Base-by-base conservation (phyloP, 2,888 invertebrate genomes). In the Netelia inedita region DNA sequence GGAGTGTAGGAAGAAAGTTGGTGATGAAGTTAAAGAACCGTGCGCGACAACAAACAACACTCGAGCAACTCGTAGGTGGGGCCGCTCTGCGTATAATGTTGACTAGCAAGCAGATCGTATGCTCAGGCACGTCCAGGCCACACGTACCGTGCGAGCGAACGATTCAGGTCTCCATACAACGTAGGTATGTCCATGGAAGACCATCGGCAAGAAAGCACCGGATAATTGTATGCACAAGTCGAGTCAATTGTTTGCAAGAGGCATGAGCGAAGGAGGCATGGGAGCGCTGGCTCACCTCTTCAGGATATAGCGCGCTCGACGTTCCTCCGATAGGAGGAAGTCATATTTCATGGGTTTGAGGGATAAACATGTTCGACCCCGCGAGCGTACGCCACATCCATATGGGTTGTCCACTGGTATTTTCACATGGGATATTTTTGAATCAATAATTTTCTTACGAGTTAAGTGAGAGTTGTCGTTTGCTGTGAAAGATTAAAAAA, bases 51-150 rank as follows among this genome's bases (percentile, higher is more conserved):
- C 65, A 85, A 79, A 75, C 71, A 71, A 68, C 46, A 76, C 85
- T 61, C 61, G 79, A 79, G 46, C 53, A 71, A 75, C 73, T 72
- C 79, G 21, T 41, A 71, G 75, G 66, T 65, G 55, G 79, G 53
- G 65, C 46, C 53, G 28, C 16, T 16, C 72, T 72, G 75, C 71
- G 82, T 85, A 82, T 79, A 82, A 85, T 82, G 75, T 75, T 59
- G 82, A 79, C 82, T 85, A 92, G 91, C 92, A 91, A 91, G 93
- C 93, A 91, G 90, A 93, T 93, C 93, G 92, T 91, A 92, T 92
- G 93, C 92, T 85, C 85, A 91, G 91, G 92, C 93, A 93, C 93
- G 93, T 93, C 83, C 88, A 82, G 85, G 90, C 89, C 89, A 89
- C 90, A 89, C 90, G 87, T 87, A 86, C 89, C 87, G 89, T 88